phyloP scores from a whole-genome alignment of 2,888 invertebrate species.

The Acleris cristana region DNA sequence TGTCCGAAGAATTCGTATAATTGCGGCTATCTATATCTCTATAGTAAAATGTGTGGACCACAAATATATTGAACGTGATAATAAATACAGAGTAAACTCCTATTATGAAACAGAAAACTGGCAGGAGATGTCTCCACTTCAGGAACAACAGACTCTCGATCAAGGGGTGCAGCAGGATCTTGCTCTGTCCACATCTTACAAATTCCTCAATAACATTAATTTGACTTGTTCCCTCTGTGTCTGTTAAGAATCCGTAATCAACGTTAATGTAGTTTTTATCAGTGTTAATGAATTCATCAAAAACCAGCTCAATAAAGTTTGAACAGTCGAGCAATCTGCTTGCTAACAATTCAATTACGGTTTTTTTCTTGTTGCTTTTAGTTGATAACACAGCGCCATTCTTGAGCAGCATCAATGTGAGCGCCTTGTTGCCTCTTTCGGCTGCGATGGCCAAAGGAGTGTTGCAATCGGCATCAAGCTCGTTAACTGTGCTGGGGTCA shows the following conservation, averaged over 20 bases:
- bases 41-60: slow-evolving; percentile 2
- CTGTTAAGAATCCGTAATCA: background rate
- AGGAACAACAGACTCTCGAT: slow-evolving; percentile 14
- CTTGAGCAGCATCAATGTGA: background rate
- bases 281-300: slow-evolving; percentile 3
- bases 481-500: background rate
- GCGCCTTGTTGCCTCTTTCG: background rate
- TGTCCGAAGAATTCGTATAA: too few species aligned
- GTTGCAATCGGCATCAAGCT: background rate
- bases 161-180: slow-evolving; percentile 10
- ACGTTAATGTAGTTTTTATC: background rate
- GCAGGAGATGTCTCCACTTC: slow-evolving; percentile 12
- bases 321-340: background rate
- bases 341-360: background rate
- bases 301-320: background rate
- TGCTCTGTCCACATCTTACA: slow-evolving; percentile 10
- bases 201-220: slow-evolving; percentile 20
- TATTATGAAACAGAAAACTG: background rate
- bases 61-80: background rate
- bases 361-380: background rate
- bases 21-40: background rate
- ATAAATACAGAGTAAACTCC: slow-evolving; percentile 7
- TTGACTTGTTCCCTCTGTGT: background rate
- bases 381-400: slow-evolving; percentile 3
- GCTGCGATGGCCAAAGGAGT: slow-evolving; percentile 8